phyloP scores from a whole-genome alignment of 2,888 invertebrate species.

The Poecilobothrus nobilitatus region DNA sequence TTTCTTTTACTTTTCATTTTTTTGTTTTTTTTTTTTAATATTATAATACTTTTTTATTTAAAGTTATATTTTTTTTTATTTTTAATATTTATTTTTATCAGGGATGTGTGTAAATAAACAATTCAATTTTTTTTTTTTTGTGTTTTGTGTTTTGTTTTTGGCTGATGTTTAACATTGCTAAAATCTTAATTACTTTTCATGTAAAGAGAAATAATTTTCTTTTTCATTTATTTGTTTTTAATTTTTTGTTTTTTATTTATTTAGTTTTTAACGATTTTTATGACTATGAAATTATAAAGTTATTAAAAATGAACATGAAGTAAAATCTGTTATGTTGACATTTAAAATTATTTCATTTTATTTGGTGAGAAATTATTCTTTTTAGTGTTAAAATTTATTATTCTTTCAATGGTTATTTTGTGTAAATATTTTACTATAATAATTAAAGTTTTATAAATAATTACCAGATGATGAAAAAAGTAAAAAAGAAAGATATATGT shows the following conservation, averaged over 20 bases:
- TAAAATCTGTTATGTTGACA: neutral
- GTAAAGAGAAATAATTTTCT: neutral
- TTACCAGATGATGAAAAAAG: no score
- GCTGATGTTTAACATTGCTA: neutral
- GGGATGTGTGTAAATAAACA: neutral
- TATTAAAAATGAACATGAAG: neutral
- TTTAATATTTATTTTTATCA: neutral
- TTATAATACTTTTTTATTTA: no score
- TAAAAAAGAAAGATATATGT: no score
- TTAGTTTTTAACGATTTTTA: neutral
- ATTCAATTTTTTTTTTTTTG: neutral
- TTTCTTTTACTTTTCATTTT: neutral
- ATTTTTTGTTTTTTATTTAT: neutral
- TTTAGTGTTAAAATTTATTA: neutral
- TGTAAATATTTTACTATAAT: no score
- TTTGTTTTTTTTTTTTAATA: no score
- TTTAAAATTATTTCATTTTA: neutral
- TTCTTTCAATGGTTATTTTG: no score
- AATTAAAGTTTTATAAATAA: no score
- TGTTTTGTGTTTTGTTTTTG: neutral
- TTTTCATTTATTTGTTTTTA: neutral
- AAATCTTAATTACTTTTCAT: conserved; percentile 6
- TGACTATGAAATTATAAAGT: neutral
- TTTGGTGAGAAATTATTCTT: neutral
- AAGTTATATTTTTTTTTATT: neutral